These are phyloP conservation scores for Microcebus jonahi DNA, from an alignment of 2,113 vertebrate genomes.

Conservation along the genomic window DNA sequence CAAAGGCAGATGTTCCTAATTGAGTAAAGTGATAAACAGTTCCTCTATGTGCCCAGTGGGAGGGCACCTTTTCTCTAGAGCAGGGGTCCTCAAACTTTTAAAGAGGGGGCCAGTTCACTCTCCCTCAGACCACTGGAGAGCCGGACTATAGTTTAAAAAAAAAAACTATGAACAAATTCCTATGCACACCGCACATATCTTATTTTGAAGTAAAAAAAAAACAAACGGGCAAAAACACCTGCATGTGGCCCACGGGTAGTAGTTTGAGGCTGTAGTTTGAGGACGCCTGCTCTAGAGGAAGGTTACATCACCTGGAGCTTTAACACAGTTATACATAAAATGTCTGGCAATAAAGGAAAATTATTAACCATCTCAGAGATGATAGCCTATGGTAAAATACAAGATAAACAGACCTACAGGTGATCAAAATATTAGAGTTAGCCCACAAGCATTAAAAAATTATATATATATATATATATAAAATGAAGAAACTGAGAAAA, in stretches of 20 bases:
- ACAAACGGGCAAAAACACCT: too few species aligned
- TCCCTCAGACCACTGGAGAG: too few species aligned
- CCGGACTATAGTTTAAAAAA: too few species aligned
- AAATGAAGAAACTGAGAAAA: neutral
- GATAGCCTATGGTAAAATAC: neutral
- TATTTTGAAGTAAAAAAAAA: too few species aligned
- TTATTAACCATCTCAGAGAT: neutral
- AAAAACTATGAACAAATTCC: too few species aligned
- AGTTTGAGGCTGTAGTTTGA: too few species aligned
- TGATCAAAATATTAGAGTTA: neutral
- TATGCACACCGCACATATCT: too few species aligned
- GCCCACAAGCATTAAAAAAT: neutral
- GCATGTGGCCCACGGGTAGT: too few species aligned
- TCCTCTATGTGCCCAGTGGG: neutral
- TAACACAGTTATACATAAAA: neutral
- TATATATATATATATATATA: neutral
- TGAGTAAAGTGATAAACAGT: neutral
- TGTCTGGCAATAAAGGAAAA: neutral
- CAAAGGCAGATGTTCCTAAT: neutral
- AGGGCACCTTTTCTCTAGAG: neutral
- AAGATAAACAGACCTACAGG: neutral
- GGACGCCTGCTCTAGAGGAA: neutral
- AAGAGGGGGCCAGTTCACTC: too few species aligned
- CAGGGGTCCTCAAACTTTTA: too few species aligned
- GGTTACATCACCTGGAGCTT: neutral